These are phyloP conservation scores for Ailurus styani DNA, from an alignment of 2,113 vertebrate genomes.

Conservation along the genomic window DNA sequence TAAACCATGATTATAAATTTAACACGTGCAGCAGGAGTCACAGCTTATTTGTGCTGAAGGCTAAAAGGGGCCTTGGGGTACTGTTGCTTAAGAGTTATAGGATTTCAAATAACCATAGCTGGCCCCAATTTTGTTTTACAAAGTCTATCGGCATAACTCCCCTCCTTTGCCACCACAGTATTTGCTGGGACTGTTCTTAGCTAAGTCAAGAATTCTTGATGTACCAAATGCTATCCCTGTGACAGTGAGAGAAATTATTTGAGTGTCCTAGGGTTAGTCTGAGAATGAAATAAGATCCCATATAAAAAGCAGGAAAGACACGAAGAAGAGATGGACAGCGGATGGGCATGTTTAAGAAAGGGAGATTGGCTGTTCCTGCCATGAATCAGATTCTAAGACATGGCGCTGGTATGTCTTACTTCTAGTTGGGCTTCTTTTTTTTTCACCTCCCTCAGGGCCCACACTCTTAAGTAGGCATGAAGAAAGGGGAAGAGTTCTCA, in stretches of 20 bases:
- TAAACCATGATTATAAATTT: constrained; percentile 77
- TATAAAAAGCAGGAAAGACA: not conserved
- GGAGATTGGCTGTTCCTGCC: rapidly evolving
- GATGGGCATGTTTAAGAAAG: not conserved
- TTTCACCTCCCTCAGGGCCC: not conserved
- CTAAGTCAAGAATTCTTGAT: not conserved
- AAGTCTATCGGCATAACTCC: not conserved
- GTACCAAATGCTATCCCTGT: not conserved
- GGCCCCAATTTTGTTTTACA: not conserved
- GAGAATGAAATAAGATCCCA: not conserved
- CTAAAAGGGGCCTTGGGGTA: constrained; percentile 58
- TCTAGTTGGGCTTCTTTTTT: not conserved
- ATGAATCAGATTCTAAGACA: not conserved
- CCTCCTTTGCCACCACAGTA: not conserved
- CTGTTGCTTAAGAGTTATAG: not conserved
- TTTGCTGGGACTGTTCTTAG: not conserved
- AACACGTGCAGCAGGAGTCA: constrained; percentile 66
- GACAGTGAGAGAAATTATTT: not conserved
- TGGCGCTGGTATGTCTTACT: not conserved
- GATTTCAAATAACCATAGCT: constrained; percentile 48
- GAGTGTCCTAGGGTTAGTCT: not conserved
- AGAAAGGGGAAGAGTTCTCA: not conserved
- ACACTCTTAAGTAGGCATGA: not conserved
- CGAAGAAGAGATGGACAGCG: not conserved
- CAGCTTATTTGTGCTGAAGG: constrained; percentile 63